A percentile compares a stretch with the other conserved stretches of the same genome.
These are phyloP conservation scores for Acestrorhynchus altus DNA, from an alignment of 2,797 vertebrate genomes.

Conservation along the genomic window DNA sequence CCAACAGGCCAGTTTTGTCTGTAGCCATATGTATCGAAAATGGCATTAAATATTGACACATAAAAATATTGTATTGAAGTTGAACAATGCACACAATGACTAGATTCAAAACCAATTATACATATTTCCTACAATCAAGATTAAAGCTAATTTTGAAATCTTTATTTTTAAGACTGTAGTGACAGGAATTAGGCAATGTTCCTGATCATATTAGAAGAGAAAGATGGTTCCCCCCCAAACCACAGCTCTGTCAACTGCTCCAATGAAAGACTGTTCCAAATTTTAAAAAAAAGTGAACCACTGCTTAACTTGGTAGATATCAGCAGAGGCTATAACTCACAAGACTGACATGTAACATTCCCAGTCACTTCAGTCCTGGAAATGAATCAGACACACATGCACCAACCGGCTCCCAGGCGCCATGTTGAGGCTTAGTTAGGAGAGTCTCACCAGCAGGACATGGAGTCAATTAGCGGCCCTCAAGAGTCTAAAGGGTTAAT, in stretches of 20 bases:
- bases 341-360: slow-evolving; percentile 39
- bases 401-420: slow-evolving; percentile 40
- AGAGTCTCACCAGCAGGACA: slow-evolving; percentile 39
- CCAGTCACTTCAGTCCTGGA: slow-evolving; percentile 26
- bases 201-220: slow-evolving; percentile 33
- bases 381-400: slow-evolving; percentile 44
- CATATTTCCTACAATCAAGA: background rate
- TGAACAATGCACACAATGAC: background rate
- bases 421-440: slow-evolving; percentile 41
- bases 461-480: slow-evolving; percentile 48
- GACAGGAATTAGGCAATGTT: slow-evolving; percentile 45
- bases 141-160: background rate
- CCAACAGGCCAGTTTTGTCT: too few species aligned
- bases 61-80: background rate
- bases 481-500: slow-evolving; percentile 53
- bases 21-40: too few species aligned
- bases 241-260: slow-evolving; percentile 51
- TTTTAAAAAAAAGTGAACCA: slow-evolving; percentile 18
- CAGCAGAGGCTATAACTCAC: slow-evolving; percentile 44
- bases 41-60: too few species aligned
- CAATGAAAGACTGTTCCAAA: slow-evolving; percentile 45
- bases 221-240: slow-evolving; percentile 41
- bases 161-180: background rate
- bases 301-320: slow-evolving; percentile 3
- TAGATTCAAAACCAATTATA: background rate